These are phyloP conservation scores for Pocillopora verrucosa DNA, from an alignment of 64 coral and sea anemone species.

Conservation along the genomic window DNA sequence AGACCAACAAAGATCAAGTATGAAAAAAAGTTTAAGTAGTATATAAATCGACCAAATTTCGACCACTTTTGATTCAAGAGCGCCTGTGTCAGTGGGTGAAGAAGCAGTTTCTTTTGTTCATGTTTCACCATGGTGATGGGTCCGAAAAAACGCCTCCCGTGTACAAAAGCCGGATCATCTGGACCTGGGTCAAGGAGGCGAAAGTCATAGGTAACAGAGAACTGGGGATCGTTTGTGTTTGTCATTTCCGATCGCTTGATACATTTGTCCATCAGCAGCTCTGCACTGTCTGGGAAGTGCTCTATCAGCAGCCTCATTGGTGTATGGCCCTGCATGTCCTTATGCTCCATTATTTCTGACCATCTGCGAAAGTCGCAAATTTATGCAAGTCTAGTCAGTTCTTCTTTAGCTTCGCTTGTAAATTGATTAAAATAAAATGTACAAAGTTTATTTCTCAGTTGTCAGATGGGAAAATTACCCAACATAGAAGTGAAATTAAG, in stretches of 20 bases:
- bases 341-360: conserved; percentile 57
- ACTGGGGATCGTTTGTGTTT: conserved; percentile 10
- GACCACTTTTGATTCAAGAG: conserved; percentile 42
- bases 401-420: no score
- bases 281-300: conserved; percentile 72
- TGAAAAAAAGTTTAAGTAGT: conserved; percentile 45
- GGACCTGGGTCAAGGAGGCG: conserved; percentile 52
- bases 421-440: no score
- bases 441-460: neutral
- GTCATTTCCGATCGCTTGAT: conserved; percentile 31
- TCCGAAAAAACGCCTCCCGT: conserved; percentile 34
- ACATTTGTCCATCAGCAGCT: conserved; percentile 79
- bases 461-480: neutral
- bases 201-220: conserved; percentile 56
- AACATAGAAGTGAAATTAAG: no score
- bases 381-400: no score
- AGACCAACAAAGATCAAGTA: conserved; percentile 28
- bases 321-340: conserved; percentile 46
- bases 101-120: conserved; percentile 17
- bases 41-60: conserved; percentile 32
- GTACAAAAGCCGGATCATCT: conserved; percentile 20
- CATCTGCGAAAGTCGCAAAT: conserved; percentile 38
- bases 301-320: conserved; percentile 77
- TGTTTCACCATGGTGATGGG: conserved; percentile 39
- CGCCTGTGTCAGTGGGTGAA: conserved; percentile 35